Base-by-base conservation (phyloP, 92 coral and sea anemone genomes). In the Phymanthus crucifer region DNA sequence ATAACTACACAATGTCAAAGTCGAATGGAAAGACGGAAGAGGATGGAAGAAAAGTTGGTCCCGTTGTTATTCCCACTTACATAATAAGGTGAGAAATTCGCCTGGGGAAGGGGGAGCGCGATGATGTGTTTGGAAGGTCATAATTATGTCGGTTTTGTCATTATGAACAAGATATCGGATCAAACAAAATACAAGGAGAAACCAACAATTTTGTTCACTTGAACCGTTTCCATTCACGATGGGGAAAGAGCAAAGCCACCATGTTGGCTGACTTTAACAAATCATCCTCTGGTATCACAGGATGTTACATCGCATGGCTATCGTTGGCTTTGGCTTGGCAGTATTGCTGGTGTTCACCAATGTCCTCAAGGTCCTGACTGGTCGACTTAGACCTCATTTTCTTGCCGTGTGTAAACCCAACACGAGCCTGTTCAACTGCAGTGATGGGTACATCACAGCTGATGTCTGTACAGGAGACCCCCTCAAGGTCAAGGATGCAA, bases 391-490 rank as follows among this genome's bases (percentile, higher is more conserved):
- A 36, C 99, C 99, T 32, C 89, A 96, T 74, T 96, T 96, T 78
- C 76, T 96, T 31, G 95, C 94, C 16, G 91, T 93, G 68, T 96
- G 99, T 48, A 93, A 92, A 79, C 99, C 99, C 16, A 92, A 96
- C 85, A 84, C 86, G 54, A 79, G 93, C 14, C 82, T 83, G 76
- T 83, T 89, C 74, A 89, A 93, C 84, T 96, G 98, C 70, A 89
- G 91, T 17, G 79, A 76, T 56, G 94, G 94, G 18, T 96, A 90
- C 76, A 89, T 96, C 14, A 88, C 92, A 38, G 75, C 78, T 61
- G 87, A 93, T 68, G 98, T 81, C 35, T 96, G 99, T 75, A 93
- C 96, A 21, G 99, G 99, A 1, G 92, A 95, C 54, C 78, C 90
- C 16, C 83, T 75, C 18, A 81, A 73, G 3, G 83, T 95, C 76